These are phyloP conservation scores for Stegana nigrithorax DNA, from an alignment of 2,888 invertebrate species.

Conservation along the genomic window DNA sequence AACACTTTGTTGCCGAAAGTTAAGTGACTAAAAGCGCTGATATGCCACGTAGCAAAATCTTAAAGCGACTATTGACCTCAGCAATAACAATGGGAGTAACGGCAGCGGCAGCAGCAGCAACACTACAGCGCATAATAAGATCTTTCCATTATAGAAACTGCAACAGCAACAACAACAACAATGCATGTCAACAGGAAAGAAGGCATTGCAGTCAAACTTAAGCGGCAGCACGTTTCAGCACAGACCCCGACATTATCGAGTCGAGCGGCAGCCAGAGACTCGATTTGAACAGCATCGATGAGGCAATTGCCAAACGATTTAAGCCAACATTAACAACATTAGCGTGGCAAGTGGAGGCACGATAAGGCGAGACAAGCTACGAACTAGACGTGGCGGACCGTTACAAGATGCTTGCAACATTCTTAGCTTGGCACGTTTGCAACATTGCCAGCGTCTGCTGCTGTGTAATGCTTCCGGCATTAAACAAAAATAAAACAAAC, in stretches of 20 bases:
- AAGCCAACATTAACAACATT: slow-evolving; percentile 53
- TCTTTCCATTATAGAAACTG: too few relatives aligned
- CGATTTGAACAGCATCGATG: slow-evolving; percentile 46
- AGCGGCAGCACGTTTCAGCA: slow-evolving; percentile 13
- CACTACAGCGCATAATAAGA: background rate
- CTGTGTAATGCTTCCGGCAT: too few relatives aligned
- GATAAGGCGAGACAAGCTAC: too few relatives aligned
- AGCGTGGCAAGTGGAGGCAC: too few relatives aligned
- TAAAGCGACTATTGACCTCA: slow-evolving; percentile 55
- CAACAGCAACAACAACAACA: slow-evolving; percentile 4
- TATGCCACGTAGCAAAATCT: slow-evolving; percentile 51
- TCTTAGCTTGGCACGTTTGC: too few relatives aligned
- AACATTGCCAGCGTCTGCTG: too few relatives aligned
- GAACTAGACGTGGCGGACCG: too few relatives aligned
- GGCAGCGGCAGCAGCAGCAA: slow-evolving; percentile 4
- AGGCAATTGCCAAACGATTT: slow-evolving; percentile 48
- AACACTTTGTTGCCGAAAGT: too few relatives aligned
- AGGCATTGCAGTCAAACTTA: background rate
- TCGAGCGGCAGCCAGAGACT: background rate
- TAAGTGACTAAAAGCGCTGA: slow-evolving; percentile 53
- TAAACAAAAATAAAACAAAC: too few relatives aligned
- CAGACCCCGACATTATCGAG: background rate
- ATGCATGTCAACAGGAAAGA: too few relatives aligned
- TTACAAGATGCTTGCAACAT: too few relatives aligned
- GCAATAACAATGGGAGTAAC: slow-evolving; percentile 21